phyloP scores from a whole-genome alignment of 1,140 invertebrate species.

The Oedothorax gibbosus region DNA sequence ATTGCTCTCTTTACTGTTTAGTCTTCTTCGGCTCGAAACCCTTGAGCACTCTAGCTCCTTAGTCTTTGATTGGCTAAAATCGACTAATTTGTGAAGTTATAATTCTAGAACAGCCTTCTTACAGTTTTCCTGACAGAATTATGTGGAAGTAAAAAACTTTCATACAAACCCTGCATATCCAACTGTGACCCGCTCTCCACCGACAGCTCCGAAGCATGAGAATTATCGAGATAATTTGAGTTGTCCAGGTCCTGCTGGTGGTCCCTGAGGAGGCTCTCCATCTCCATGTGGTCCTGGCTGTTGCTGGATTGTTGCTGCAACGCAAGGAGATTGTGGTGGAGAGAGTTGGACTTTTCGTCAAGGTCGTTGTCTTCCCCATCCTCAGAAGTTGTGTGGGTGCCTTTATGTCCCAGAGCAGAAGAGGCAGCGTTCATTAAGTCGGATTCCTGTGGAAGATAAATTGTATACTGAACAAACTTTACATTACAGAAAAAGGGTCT shows the following conservation, averaged over 20 bases:
- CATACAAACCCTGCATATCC: not conserved
- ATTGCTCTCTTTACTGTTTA: no score
- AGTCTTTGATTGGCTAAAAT: no score
- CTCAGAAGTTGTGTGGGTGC: constrained; percentile 3
- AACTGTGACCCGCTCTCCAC: constrained; percentile 43
- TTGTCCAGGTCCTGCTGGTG: constrained; percentile 35
- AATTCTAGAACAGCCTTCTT: no score
- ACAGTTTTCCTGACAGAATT: no score
- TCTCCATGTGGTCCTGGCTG: constrained; percentile 49
- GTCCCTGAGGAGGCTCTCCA: constrained; percentile 40
- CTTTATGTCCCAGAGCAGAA: constrained; percentile 42
- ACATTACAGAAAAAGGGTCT: no score
- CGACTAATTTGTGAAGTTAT: no score
- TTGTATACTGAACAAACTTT: not conserved
- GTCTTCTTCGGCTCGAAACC: no score
- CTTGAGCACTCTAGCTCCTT: no score
- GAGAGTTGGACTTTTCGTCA: not conserved
- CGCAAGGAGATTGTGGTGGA: constrained; percentile 34
- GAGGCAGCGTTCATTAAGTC: constrained; percentile 56
- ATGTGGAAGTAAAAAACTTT: no score
- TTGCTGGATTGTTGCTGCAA: constrained; percentile 37
- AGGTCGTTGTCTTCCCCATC: constrained; percentile 22
- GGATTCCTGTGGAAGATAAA: constrained; percentile 1
- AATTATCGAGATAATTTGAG: constrained; percentile 40
- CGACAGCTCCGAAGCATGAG: constrained; percentile 48